Evolutionary conservation across 92 coral and sea anemone species (phyloP), one percentile per base, ranked within the genome.

Genomic region (Montipora capitata): DNA sequence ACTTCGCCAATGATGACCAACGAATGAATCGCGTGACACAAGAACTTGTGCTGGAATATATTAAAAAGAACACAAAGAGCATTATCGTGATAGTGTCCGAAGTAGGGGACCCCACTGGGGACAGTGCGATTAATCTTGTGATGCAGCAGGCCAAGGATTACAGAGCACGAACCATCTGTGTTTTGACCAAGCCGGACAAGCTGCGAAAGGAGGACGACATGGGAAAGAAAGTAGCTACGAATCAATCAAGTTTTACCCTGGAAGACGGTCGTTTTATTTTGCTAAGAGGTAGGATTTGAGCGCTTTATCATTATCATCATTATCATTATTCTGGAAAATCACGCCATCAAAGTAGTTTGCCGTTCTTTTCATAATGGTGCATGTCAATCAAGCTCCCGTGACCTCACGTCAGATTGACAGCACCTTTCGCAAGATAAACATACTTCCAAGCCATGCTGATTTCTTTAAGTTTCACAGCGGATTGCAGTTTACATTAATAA

Each of bases 91-190:
- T 94, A 20, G 86, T 92, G 70, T 85, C 94, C 35, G 86, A 94
- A 76, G 98, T 92, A 13, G 95, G 98, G 71, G 98, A 94, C 90
- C 98, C 95, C n/a, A 94, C 98, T 0, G 98, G 98, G 0, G 98
- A 94, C 85, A 80, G 95, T 7, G 98, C 98, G 40, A 94, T 94
- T 63, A 94, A 94, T 77, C 59, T 94, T 61, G 98, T 94, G 63
- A 94, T 94, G 98, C 79, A 48, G 52, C 74, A 79, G 72, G 98
- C 98, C 67, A 35, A 58, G 5, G 95, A 94, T 79, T 94, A 82
- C 72, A 94, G 59, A 68, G 77, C 58, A 72, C 92, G 98, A 1
- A 82, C 98, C 1, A 94, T 94, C 11, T 94, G 98, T 73, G 98
- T 90, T 1, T 83, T 94, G 16, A 94, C 98, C 38, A 94, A 94